A percentile compares a stretch with the other conserved stretches of the same genome.
Evolutionary conservation across 2,888 invertebrate species (phyloP).

Genomic region (Hypsopygia costalis): DNA sequence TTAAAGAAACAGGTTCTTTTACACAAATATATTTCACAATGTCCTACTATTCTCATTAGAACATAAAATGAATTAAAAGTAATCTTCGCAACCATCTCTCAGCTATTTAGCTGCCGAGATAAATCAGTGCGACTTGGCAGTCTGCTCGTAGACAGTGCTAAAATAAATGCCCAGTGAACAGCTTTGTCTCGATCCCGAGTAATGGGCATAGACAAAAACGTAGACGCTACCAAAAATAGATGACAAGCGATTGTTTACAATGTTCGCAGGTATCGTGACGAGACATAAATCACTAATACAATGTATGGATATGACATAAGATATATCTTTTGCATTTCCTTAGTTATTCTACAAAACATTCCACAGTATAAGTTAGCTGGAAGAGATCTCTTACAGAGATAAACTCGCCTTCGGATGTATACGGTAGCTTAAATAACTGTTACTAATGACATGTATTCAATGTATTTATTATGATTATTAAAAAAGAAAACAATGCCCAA

Average conservation of each 20-base stretch:
- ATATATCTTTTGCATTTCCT: too few species aligned
- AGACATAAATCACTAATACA: too few species aligned
- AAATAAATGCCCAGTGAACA: conserved; percentile 16
- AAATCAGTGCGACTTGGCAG: conserved; percentile 29
- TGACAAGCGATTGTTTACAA: neutral
- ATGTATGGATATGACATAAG: too few species aligned
- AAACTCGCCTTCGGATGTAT: too few species aligned
- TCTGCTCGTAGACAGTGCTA: conserved; percentile 13
- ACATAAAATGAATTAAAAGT: neutral
- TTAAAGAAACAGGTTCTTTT: neutral
- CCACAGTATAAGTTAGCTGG: too few species aligned
- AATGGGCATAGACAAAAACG: conserved; percentile 1
- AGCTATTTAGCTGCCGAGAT: conserved; percentile 6
- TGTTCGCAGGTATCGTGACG: neutral
- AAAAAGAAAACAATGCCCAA: too few species aligned
- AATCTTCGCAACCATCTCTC: neutral
- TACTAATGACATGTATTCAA: too few species aligned
- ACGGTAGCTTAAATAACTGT: too few species aligned
- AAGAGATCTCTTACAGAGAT: too few species aligned
- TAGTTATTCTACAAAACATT: too few species aligned
- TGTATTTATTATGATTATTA: too few species aligned
- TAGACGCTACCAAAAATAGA: conserved; percentile 9
- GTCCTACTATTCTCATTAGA: neutral
- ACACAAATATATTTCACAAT: neutral
- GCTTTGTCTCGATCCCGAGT: conserved; percentile 3